Conservation (phyloP, 1,140 invertebrate species). For the Aporrectodea caliginosa region DNA sequence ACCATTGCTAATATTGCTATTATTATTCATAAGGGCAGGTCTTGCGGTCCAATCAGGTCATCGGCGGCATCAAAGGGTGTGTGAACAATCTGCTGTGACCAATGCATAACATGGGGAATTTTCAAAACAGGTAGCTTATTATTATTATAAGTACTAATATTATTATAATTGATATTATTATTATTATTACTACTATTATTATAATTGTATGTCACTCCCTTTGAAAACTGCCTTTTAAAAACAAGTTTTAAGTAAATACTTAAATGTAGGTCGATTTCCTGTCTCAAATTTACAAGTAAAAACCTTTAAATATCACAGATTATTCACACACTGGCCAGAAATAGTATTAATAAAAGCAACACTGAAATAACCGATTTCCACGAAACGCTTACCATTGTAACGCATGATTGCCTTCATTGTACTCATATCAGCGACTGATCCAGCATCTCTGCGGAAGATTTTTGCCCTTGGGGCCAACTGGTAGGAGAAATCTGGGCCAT, state of each 20-base stretch:
- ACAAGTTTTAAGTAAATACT: background rate
- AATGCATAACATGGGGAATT: background rate
- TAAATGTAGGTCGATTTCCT: slow-evolving; percentile 3
- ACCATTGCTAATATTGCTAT: background rate
- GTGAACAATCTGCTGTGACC: background rate
- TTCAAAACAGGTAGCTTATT: background rate
- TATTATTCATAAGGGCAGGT: background rate
- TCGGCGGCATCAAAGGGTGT: no score
- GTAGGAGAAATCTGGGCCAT: slow-evolving; percentile 47
- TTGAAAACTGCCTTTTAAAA: slow-evolving; percentile 5
- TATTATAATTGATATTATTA: background rate
- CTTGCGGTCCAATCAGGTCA: no score
- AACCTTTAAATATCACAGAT: background rate
- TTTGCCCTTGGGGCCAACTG: slow-evolving; percentile 50
- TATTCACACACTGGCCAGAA: no score
- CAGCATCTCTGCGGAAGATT: slow-evolving; percentile 53
- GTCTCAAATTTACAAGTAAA: no score
- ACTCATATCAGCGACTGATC: slow-evolving; percentile 42
- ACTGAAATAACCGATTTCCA: background rate
- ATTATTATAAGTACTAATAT: background rate
- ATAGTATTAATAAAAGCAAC: background rate
- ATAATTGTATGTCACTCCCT: background rate
- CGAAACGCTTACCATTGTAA: slow-evolving; percentile 47
- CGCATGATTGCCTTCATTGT: slow-evolving; percentile 50
- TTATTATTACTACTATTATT: background rate